These are phyloP conservation scores for Diuraphis noxia DNA, from an alignment of 1,140 invertebrate genomes.

Conservation along the genomic window DNA sequence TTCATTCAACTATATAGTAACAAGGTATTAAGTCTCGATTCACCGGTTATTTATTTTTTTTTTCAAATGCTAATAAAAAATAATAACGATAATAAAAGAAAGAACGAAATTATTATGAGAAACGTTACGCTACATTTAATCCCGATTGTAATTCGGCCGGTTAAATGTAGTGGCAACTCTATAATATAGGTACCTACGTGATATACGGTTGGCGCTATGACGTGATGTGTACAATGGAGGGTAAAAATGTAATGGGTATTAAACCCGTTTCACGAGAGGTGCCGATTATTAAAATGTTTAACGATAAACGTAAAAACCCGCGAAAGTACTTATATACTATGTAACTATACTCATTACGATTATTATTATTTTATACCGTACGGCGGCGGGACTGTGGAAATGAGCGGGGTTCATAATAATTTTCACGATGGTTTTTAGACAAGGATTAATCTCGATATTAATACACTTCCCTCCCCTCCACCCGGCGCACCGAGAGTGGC, in stretches of 20 bases:
- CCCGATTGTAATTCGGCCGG: slow-evolving; percentile 32
- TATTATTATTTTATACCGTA: background rate
- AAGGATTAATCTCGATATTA: background rate
- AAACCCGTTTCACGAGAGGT: slow-evolving; percentile 24
- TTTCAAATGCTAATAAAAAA: slow-evolving; percentile 37
- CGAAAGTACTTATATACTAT: background rate
- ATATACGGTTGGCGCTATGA: background rate
- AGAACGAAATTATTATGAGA: slow-evolving; percentile 10
- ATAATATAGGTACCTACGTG: background rate
- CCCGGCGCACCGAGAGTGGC: background rate
- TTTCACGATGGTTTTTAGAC: background rate
- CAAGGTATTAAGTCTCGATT: slow-evolving; percentile 36
- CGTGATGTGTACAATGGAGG: background rate
- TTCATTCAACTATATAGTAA: background rate
- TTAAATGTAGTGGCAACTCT: slow-evolving; percentile 43
- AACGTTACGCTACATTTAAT: slow-evolving; percentile 44
- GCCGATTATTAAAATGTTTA: slow-evolving; percentile 26
- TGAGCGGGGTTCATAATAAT: background rate
- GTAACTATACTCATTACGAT: background rate
- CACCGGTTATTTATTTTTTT: slow-evolving; percentile 5
- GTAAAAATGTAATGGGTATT: background rate
- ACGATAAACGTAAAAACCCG: slow-evolving; percentile 8
- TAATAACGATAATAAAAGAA: slow-evolving; percentile 36
- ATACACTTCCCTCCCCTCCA: background rate
- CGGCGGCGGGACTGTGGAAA: background rate